These are phyloP conservation scores for Eupithecia inturbata DNA, from an alignment of 2,888 invertebrate species.

Conservation along the genomic window DNA sequence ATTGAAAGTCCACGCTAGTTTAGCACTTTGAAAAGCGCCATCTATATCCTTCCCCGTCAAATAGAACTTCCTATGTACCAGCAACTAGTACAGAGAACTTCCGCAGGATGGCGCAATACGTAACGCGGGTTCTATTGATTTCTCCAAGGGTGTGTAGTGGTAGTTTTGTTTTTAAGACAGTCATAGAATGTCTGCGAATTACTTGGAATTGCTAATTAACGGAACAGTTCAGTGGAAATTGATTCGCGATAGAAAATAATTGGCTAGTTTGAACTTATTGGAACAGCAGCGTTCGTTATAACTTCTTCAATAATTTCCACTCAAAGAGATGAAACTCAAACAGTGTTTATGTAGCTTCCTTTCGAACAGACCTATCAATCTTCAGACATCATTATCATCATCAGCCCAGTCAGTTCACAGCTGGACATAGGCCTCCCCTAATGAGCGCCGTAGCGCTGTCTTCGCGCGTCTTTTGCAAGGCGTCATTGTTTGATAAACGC, in stretches of 20 bases:
- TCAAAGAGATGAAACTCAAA: background rate
- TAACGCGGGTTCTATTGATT: constrained; percentile 45
- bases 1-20: background rate
- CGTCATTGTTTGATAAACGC: too few relatives aligned
- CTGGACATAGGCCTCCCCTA: too few relatives aligned
- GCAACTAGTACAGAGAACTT: constrained; percentile 41
- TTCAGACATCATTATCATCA: too few relatives aligned
- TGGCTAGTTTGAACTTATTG: background rate
- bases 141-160: constrained; percentile 24
- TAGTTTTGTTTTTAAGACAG: constrained; percentile 48
- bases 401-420: too few relatives aligned
- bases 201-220: constrained; percentile 39
- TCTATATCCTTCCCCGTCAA: constrained; percentile 42
- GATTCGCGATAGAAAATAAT: constrained; percentile 22
- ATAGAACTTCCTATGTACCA: constrained; percentile 12
- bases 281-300: background rate
- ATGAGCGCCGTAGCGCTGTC: too few relatives aligned
- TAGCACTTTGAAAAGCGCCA: constrained; percentile 44
- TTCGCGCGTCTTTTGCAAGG: too few relatives aligned
- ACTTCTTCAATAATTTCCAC: background rate
- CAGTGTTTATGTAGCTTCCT: background rate
- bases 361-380: background rate
- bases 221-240: constrained; percentile 16
- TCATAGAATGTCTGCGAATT: constrained; percentile 41
- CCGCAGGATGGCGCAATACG: constrained; percentile 47